Evolutionary conservation across 2,888 invertebrate species (phyloP).

Genomic region (Sabellastarte sp.): DNA sequence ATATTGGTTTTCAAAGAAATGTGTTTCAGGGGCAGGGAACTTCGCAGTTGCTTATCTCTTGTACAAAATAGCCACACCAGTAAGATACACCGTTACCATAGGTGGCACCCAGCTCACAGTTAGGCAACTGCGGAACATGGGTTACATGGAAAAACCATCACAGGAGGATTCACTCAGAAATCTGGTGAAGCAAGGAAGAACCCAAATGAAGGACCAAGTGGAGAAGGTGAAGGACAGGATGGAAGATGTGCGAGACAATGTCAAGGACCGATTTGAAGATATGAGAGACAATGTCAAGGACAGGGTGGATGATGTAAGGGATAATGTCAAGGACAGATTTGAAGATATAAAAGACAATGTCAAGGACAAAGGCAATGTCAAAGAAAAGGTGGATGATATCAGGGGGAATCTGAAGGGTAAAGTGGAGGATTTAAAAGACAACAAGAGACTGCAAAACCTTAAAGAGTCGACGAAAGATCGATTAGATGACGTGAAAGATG

Average conservation of each 20-base stretch:
- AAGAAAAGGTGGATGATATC: constrained; percentile 1
- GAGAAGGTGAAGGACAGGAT: neutral
- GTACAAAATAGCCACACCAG: constrained; percentile 89
- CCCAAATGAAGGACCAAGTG: constrained; percentile 28
- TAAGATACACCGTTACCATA: constrained; percentile 87
- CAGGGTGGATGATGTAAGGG: constrained; percentile 4
- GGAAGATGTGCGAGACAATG: constrained; percentile 8
- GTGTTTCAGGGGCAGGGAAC: constrained; percentile 77
- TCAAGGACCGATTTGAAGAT: constrained; percentile 5
- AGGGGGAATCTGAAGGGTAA: neutral
- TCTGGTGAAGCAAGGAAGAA: constrained; percentile 40
- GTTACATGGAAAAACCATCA: constrained; percentile 81
- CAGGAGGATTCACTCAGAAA: constrained; percentile 37
- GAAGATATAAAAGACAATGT: constrained; percentile 7
- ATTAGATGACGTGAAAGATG: constrained; percentile 8
- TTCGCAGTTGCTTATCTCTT: constrained; percentile 85
- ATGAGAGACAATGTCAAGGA: constrained; percentile 9
- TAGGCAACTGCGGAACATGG: constrained; percentile 75
- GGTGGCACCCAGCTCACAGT: constrained; percentile 85
- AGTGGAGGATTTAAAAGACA: constrained; percentile 12
- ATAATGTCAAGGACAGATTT: constrained; percentile 8
- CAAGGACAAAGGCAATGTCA: constrained; percentile 11
- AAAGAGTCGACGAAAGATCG: constrained; percentile 7
- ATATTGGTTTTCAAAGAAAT: no score
- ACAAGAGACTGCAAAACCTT: constrained; percentile 7